Conservation (phyloP, 2,888 invertebrate genomes). For the Aspidapion aeneum region DNA sequence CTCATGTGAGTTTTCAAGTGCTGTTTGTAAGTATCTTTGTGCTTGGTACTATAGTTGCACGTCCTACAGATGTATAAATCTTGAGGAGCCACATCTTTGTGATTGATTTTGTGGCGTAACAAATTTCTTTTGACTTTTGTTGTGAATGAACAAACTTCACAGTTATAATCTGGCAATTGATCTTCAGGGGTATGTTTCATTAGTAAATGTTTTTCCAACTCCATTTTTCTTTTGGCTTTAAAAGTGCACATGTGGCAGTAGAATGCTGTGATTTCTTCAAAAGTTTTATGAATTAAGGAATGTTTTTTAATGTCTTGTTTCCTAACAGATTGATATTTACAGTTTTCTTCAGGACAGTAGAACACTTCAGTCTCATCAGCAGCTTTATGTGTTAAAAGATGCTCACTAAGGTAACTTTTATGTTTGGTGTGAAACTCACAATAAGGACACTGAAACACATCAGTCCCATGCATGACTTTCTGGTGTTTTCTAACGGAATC, state of each 20-base stretch:
- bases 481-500: not conserved
- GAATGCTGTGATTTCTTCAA: not conserved
- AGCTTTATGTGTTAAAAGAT: not conserved
- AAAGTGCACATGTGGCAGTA: not conserved
- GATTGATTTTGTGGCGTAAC: not conserved
- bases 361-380: not conserved
- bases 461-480: not conserved
- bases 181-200: not conserved
- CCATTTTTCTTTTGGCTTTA: not conserved
- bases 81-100: not conserved
- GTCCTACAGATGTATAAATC: not conserved
- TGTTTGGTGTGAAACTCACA: not conserved
- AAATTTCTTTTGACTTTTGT: not conserved
- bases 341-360: not conserved
- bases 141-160: not conserved
- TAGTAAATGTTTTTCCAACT: not conserved
- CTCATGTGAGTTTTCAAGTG: not conserved
- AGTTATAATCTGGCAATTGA: not conserved
- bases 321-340: not conserved
- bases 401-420: not conserved
- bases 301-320: not conserved
- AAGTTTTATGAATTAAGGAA: not conserved
- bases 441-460: not conserved
- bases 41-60: not conserved
- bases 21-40: not conserved